phyloP scores from a whole-genome alignment of 2,113 vertebrate genomes.

The Miniopterus natalensis region DNA sequence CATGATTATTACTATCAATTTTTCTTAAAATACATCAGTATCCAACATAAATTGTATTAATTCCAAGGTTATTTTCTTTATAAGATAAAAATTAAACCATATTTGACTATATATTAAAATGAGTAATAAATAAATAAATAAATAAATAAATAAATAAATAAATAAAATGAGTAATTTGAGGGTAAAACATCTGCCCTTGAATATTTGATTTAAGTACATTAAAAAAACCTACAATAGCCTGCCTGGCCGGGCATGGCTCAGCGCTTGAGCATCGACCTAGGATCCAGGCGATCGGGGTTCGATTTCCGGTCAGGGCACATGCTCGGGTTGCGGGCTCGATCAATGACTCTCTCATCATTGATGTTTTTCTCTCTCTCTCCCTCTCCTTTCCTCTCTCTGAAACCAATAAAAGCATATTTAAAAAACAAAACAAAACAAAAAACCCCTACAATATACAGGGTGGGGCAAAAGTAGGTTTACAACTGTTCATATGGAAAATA shows the following conservation, averaged over 20 bases:
- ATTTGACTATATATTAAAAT: conserved; percentile 5
- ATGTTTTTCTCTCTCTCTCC: too few species aligned
- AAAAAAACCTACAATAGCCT: not conserved
- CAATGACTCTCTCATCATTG: too few species aligned
- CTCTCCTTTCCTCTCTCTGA: too few species aligned
- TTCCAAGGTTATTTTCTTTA: not conserved
- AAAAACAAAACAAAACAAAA: not conserved
- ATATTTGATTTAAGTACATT: conserved; percentile 24
- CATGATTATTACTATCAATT: not conserved
- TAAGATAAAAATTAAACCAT: conserved; percentile 32
- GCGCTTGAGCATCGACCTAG: too few species aligned
- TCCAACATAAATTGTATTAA: not conserved
- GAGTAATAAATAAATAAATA: not conserved
- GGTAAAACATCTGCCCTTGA: not conserved
- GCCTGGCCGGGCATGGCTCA: too few species aligned
- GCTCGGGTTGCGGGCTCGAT: too few species aligned
- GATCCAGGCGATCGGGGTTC: too few species aligned
- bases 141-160: too few species aligned
- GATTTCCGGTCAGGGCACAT: too few species aligned
- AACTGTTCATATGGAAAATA: too few species aligned
- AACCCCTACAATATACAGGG: not conserved
- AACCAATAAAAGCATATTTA: too few species aligned
- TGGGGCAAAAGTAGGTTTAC: not conserved
- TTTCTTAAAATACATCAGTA: conserved; percentile 24
- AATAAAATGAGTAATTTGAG: conserved; percentile 15